These are phyloP conservation scores for Neofelis nebulosa DNA, from an alignment of 2,113 vertebrate species.

Conservation along the genomic window DNA sequence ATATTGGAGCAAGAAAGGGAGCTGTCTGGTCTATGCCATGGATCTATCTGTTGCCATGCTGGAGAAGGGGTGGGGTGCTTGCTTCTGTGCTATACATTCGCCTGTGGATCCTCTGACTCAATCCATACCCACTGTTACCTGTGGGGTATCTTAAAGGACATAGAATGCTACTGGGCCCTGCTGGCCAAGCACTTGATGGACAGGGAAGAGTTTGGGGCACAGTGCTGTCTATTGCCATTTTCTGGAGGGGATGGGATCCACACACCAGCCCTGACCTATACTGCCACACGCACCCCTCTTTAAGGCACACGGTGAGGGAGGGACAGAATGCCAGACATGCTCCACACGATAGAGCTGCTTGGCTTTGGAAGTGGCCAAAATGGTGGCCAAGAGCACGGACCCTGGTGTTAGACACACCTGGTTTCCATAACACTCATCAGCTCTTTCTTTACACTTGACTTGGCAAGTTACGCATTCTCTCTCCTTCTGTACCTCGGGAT, in stretches of 20 bases:
- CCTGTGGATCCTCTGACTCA: neutral
- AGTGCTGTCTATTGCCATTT: neutral
- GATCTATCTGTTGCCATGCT: fast-evolving
- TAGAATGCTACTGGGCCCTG: neutral
- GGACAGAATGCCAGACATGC: neutral
- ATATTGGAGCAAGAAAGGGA: neutral
- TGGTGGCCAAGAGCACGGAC: neutral
- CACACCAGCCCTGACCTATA: neutral
- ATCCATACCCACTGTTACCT: neutral
- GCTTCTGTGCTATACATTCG: neutral
- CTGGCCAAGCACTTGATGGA: neutral
- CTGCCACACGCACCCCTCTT: neutral
- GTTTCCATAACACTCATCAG: neutral
- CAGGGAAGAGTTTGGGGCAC: neutral
- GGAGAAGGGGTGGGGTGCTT: neutral
- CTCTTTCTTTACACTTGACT: neutral
- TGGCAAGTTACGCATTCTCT: neutral
- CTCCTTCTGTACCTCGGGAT: neutral
- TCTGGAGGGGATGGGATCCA: neutral
- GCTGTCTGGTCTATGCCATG: neutral
- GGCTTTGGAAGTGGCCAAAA: neutral
- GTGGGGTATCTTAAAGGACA: neutral
- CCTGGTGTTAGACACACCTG: neutral
- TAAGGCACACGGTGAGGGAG: neutral
- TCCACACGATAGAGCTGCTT: neutral